Conservation (phyloP, 2,888 invertebrate species). For the Nycteola revayana region DNA sequence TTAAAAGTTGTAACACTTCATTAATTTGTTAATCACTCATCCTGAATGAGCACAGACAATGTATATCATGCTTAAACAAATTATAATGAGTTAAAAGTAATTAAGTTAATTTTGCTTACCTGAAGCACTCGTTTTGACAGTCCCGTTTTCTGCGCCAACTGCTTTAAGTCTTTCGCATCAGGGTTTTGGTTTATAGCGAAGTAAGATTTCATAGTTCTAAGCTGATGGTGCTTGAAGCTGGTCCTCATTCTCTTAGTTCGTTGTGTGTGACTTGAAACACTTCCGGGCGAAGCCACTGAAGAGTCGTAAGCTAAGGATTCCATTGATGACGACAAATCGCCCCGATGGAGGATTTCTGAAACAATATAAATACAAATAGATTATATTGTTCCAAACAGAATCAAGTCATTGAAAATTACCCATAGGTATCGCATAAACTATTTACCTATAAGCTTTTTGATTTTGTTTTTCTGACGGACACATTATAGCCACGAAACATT, state of each 20-base stretch:
- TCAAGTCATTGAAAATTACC: too few relatives aligned
- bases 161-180: slow-evolving; percentile 99
- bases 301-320: slow-evolving; percentile 89
- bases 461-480: too few relatives aligned
- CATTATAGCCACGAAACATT: too few relatives aligned
- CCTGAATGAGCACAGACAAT: too few relatives aligned
- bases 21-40: not conserved
- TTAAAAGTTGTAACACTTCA: too few relatives aligned
- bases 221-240: slow-evolving; percentile 99
- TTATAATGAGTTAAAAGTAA: too few relatives aligned
- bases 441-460: too few relatives aligned
- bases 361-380: too few relatives aligned
- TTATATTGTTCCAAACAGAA: too few relatives aligned
- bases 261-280: slow-evolving; percentile 82
- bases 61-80: too few relatives aligned
- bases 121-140: slow-evolving; percentile 98
- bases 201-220: slow-evolving; percentile 99
- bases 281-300: slow-evolving; percentile 87
- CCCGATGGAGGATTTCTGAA: slow-evolving; percentile 88
- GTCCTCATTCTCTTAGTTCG: slow-evolving; percentile 98
- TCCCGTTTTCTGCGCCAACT: slow-evolving; percentile 98
- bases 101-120: too few relatives aligned
- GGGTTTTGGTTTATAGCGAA: slow-evolving; percentile 99
- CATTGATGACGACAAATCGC: slow-evolving; percentile 89
- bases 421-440: too few relatives aligned